These are phyloP conservation scores for Dolichomitus sp. DNA, from an alignment of 2,888 invertebrate genomes.

Conservation along the genomic window DNA sequence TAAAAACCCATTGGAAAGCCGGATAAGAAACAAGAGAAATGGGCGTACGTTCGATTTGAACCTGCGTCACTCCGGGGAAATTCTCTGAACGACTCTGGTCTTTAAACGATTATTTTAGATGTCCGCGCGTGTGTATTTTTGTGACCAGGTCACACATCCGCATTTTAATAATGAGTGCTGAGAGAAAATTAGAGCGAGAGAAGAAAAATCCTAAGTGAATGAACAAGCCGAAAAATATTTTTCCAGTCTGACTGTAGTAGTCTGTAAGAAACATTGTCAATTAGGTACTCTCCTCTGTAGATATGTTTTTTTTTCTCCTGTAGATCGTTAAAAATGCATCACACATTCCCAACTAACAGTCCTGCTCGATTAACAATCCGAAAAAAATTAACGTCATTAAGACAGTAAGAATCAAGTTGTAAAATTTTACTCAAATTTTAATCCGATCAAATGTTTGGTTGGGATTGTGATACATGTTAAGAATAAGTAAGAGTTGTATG, in stretches of 20 bases:
- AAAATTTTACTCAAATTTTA: too few species aligned
- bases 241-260: conserved; percentile 76
- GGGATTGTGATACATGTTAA: too few species aligned
- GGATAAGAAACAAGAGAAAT: not conserved
- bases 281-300: conserved; percentile 69
- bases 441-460: too few species aligned
- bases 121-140: conserved; percentile 11
- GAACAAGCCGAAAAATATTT: conserved; percentile 74
- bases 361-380: too few species aligned
- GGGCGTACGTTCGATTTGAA: conserved; percentile 2
- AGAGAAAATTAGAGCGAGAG: conserved; percentile 4
- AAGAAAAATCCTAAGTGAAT: conserved; percentile 45
- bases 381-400: too few species aligned
- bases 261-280: conserved; percentile 76
- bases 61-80: not conserved
- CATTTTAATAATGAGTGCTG: conserved; percentile 34
- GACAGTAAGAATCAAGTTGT: too few species aligned
- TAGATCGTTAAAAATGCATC: conserved; percentile 1
- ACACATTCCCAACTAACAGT: too few species aligned
- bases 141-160: conserved; percentile 26
- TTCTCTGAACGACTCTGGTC: conserved; percentile 7
- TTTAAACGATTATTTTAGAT: conserved; percentile 1
- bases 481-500: conserved; percentile 1
- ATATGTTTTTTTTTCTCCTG: conserved; percentile 11
- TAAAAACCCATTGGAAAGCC: not conserved